phyloP scores from a whole-genome alignment of 2,113 vertebrate genomes.

The Cyanoramphus novaezelandiae region DNA sequence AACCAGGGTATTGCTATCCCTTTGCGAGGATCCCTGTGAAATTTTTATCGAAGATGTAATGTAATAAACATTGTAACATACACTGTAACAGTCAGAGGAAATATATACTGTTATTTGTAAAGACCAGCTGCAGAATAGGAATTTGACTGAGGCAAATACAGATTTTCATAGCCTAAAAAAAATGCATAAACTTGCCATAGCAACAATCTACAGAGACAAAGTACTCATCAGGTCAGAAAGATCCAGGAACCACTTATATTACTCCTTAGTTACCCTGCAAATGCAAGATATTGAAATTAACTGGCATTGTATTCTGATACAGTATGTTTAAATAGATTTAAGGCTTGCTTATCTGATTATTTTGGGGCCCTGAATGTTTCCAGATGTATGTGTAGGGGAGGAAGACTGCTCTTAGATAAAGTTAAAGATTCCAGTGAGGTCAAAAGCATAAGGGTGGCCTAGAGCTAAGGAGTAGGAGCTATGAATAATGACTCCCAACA shows the following conservation, averaged over 20 bases:
- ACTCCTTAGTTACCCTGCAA: not conserved
- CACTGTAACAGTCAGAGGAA: not conserved
- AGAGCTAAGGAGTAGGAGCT: not conserved
- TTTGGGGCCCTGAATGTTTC: not conserved
- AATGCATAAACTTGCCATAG: not conserved
- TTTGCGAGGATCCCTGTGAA: not conserved
- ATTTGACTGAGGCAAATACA: not conserved
- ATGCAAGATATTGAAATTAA: not conserved
- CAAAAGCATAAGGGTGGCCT: not conserved
- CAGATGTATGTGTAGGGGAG: accelerated
- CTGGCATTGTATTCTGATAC: not conserved
- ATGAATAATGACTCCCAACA: not conserved
- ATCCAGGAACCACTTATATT: not conserved
- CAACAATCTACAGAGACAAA: not conserved
- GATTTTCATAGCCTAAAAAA: not conserved
- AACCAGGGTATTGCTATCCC: not conserved
- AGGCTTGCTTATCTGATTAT: not conserved
- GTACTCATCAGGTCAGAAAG: not conserved
- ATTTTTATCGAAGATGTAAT: not conserved
- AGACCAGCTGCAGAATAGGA: not conserved
- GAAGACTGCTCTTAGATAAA: not conserved
- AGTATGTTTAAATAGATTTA: not conserved
- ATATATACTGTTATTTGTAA: not conserved
- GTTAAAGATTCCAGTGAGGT: not conserved
- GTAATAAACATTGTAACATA: not conserved